Evolutionary conservation across 2,797 vertebrate genomes (phyloP).

Genomic region (Melanotaenia parkinsoni): DNA sequence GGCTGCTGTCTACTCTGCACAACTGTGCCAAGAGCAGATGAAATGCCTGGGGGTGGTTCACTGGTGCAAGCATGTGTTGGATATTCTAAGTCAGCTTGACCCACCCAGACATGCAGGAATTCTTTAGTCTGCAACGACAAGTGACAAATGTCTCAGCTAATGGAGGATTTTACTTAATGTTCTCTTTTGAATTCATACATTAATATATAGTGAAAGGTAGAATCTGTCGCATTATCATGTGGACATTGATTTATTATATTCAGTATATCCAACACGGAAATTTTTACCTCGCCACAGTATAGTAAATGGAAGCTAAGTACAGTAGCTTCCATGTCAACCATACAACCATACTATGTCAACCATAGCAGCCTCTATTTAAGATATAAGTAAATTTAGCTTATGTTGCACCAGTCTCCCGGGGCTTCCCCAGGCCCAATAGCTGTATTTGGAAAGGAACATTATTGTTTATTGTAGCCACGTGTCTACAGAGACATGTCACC

Average conservation of each 20-base stretch:
- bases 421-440: conserved; percentile 21
- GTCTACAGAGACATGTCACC: conserved; percentile 36
- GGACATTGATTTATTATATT: neutral
- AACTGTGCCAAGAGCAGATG: conserved; percentile 51
- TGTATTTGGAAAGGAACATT: conserved; percentile 72
- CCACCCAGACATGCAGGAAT: conserved; percentile 24
- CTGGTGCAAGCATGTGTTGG: conserved; percentile 55
- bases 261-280: neutral
- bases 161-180: conserved; percentile 5
- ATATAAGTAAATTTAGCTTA: conserved; percentile 13
- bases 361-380: conserved; percentile 24
- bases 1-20: conserved; percentile 16
- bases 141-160: conserved; percentile 17
- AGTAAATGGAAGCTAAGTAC: neutral
- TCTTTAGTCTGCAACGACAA: conserved; percentile 16
- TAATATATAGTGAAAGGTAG: neutral
- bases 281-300: neutral
- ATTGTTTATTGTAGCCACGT: conserved; percentile 58
- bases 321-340: neutral
- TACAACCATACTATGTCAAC: no score
- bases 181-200: neutral
- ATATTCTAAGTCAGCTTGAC: conserved; percentile 38
- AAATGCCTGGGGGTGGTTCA: conserved; percentile 28
- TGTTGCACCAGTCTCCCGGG: conserved; percentile 1
- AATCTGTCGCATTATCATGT: conserved; percentile 3